Conservation (phyloP, 92 coral and sea anemone species). For the Micromussa lordhowensis region DNA sequence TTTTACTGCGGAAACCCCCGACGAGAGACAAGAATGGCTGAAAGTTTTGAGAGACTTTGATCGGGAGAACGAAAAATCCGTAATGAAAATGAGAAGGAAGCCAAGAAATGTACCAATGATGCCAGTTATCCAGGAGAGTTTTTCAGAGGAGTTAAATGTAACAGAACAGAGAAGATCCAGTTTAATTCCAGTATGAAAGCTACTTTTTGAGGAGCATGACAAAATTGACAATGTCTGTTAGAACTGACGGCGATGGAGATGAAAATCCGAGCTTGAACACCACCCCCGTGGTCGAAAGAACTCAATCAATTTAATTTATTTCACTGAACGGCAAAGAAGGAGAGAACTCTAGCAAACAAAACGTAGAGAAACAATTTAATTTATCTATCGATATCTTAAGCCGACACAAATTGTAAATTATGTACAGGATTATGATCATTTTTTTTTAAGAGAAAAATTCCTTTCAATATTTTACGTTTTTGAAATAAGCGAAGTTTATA, state of each 20-base stretch:
- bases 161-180: slow-evolving; percentile 64
- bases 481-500: neutral
- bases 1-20: slow-evolving; percentile 67
- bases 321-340: neutral
- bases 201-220: neutral
- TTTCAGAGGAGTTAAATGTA: slow-evolving; percentile 54
- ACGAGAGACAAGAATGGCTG: slow-evolving; percentile 81
- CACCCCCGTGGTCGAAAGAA: neutral
- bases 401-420: slow-evolving; percentile 3
- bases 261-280: neutral
- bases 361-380: neutral
- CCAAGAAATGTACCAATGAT: slow-evolving; percentile 39
- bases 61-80: slow-evolving; percentile 27
- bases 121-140: slow-evolving; percentile 68
- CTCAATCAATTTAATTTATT: neutral
- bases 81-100: slow-evolving; percentile 32
- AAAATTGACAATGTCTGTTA: neutral
- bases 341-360: neutral
- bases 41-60: slow-evolving; percentile 56
- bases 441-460: neutral
- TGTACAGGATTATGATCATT: neutral
- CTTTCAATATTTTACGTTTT: neutral
- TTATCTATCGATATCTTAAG: neutral
- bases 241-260: neutral
- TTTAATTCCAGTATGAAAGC: slow-evolving; percentile 52